Percentiles rank a stretch among this genome's conserved stretches.
Evolutionary conservation across 2,113 vertebrate species (phyloP).

Genomic region (Saccopteryx bilineata): DNA sequence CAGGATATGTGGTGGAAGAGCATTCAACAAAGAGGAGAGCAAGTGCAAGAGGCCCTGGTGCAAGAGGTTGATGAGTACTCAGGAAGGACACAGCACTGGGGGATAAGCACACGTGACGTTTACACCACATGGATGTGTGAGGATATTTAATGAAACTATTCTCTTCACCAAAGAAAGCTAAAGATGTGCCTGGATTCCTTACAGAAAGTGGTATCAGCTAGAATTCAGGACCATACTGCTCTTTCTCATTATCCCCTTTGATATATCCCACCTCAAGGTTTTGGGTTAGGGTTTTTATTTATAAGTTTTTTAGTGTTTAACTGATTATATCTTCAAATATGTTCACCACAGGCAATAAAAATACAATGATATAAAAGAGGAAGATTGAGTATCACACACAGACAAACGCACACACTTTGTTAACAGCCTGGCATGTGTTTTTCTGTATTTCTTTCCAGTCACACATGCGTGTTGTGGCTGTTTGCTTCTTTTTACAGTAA

Average conservation of each 20-base stretch:
- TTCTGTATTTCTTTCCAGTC: background rate
- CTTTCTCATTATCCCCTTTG: background rate
- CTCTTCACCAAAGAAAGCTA: background rate
- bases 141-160: background rate
- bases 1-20: background rate
- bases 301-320: background rate
- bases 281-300: background rate
- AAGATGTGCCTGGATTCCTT: background rate
- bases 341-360: slow-evolving; percentile 31
- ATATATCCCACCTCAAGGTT: background rate
- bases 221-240: background rate
- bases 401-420: too few relatives aligned
- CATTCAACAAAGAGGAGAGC: background rate
- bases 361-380: background rate
- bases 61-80: background rate
- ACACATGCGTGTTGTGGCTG: accelerated
- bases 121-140: background rate
- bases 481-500: background rate
- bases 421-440: background rate
- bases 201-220: background rate
- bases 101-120: background rate
- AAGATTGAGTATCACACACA: background rate
- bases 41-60: background rate
- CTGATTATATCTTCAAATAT: slow-evolving; percentile 35
- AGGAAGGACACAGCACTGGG: background rate